Evolutionary conservation across 2,888 invertebrate species (phyloP).

Genomic region (Cephus rjabovi): DNA sequence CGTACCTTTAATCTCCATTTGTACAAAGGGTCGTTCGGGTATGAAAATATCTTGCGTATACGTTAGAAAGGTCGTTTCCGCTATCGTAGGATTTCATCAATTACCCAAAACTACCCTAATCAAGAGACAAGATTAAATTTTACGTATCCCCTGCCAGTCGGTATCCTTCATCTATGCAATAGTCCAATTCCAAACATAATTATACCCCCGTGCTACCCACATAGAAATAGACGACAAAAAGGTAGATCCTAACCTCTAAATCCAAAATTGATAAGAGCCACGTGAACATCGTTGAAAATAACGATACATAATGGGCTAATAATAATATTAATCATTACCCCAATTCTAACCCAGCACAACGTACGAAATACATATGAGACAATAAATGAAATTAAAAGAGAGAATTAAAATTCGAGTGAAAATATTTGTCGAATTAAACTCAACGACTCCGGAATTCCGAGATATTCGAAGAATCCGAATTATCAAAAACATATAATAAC

Average conservation of each 20-base stretch:
- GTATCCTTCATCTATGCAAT: neutral
- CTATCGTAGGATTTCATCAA: neutral
- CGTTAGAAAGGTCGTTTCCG: neutral
- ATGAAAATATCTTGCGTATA: neutral
- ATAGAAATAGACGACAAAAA: neutral
- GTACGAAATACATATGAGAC: accelerated
- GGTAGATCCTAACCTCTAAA: neutral
- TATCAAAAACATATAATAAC: neutral
- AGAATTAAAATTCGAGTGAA: neutral
- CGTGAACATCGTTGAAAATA: neutral
- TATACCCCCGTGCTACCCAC: neutral
- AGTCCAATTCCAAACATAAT: neutral
- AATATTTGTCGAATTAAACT: too few relatives aligned
- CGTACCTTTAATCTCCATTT: neutral
- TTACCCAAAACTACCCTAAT: neutral
- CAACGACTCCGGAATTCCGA: neutral
- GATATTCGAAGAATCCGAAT: neutral
- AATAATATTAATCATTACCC: neutral
- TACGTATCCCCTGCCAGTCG: neutral
- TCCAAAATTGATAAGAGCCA: neutral
- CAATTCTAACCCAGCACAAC: neutral
- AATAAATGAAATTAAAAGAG: neutral
- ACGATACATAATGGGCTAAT: neutral
- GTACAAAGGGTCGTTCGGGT: neutral
- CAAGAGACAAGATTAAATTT: neutral